A percentile compares a stretch with the other conserved stretches of the same genome.
Evolutionary conservation across 1,140 invertebrate genomes (phyloP).

Genomic region (Cylas formicarius): DNA sequence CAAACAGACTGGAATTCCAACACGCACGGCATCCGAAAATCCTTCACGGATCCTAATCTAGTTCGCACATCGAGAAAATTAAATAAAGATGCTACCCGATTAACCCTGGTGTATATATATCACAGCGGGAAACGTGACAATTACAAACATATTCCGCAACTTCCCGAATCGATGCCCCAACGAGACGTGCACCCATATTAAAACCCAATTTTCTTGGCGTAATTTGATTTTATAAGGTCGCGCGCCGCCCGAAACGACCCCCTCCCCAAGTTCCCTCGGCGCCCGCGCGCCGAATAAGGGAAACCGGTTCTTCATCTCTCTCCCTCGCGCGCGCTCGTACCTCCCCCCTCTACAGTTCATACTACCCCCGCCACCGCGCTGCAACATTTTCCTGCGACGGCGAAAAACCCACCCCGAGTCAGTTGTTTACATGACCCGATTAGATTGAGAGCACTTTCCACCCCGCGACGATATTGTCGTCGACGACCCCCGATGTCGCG

Average conservation of each 20-base stretch:
- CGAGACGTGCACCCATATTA: slow-evolving; percentile 25
- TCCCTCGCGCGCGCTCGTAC: too few relatives aligned
- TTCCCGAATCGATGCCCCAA: slow-evolving; percentile 17
- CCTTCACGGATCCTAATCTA: too few relatives aligned
- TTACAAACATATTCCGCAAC: slow-evolving; percentile 20
- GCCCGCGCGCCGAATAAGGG: slow-evolving; percentile 1
- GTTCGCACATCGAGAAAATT: too few relatives aligned
- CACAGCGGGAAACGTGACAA: slow-evolving; percentile 11
- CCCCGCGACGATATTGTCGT: too few relatives aligned
- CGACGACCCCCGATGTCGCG: too few relatives aligned
- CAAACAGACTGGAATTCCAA: too few relatives aligned
- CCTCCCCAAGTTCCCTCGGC: background rate
- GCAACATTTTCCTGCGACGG: slow-evolving; percentile 11
- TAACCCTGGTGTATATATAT: too few relatives aligned
- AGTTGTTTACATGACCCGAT: slow-evolving; percentile 15
- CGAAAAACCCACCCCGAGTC: slow-evolving; percentile 19
- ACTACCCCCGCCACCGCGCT: slow-evolving; percentile 8
- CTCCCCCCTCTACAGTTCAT: too few relatives aligned
- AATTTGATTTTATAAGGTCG: slow-evolving; percentile 26
- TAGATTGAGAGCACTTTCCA: slow-evolving; percentile 12
- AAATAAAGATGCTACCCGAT: too few relatives aligned
- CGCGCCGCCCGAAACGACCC: slow-evolving; percentile 13
- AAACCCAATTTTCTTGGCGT: slow-evolving; percentile 25
- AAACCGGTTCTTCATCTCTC: too few relatives aligned
- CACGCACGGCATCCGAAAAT: too few relatives aligned